These are phyloP conservation scores for Drosophila quadrilineata DNA, from an alignment of 1,140 invertebrate genomes.

Conservation along the genomic window DNA sequence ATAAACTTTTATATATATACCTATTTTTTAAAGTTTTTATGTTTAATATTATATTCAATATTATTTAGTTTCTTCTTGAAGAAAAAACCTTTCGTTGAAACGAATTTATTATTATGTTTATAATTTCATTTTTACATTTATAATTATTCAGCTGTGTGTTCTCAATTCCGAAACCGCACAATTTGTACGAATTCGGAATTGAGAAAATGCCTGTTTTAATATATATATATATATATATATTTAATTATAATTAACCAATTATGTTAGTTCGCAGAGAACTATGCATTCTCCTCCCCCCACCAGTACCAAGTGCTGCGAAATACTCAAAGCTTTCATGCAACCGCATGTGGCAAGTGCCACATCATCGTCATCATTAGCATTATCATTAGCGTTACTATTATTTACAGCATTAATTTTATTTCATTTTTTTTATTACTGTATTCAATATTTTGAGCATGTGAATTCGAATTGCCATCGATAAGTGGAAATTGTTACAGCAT, in stretches of 20 bases:
- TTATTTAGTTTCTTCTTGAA: conserved; percentile 14
- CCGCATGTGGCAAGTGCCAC: not conserved
- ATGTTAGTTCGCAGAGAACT: too few relatives aligned
- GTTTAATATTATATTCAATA: too few relatives aligned
- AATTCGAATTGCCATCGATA: too few relatives aligned
- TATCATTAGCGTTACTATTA: conserved; percentile 16
- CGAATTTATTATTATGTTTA: conserved; percentile 71
- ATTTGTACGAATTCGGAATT: too few relatives aligned
- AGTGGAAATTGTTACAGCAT: conserved; percentile 33
- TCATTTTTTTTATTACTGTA: not conserved
- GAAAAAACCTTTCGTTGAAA: conserved; percentile 66
- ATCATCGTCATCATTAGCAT: conserved; percentile 7
- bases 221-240: conserved; percentile 24
- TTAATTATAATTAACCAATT: too few relatives aligned
- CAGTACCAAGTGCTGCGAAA: conserved; percentile 74
- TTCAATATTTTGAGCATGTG: conserved; percentile 45
- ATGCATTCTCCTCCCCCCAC: too few relatives aligned
- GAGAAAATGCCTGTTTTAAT: too few relatives aligned
- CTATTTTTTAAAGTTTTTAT: too few relatives aligned
- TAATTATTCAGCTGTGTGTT: too few relatives aligned
- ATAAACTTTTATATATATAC: too few relatives aligned
- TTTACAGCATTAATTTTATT: conserved; percentile 13
- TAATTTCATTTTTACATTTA: conserved; percentile 41
- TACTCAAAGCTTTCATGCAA: conserved; percentile 55
- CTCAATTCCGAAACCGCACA: too few relatives aligned